Conservation (phyloP, 2,888 invertebrate genomes). For the Epistrophella euchroma region DNA sequence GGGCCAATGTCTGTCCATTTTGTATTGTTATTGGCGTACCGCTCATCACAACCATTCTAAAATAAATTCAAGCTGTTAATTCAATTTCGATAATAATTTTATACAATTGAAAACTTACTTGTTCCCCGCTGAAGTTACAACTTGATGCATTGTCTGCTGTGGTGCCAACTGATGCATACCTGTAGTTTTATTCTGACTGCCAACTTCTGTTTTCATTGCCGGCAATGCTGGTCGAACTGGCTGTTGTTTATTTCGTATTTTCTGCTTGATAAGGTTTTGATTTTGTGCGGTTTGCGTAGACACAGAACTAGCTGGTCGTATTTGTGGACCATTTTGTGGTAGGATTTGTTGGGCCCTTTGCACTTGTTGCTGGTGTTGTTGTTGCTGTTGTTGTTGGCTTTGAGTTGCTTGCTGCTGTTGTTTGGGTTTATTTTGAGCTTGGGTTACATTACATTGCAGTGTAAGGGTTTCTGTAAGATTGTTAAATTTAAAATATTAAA, state of each 20-base stretch:
- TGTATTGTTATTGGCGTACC: slow-evolving; percentile 83
- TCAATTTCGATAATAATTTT: neutral
- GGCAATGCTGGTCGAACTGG: slow-evolving; percentile 89
- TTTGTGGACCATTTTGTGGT: slow-evolving; percentile 86
- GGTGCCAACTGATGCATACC: slow-evolving; percentile 82
- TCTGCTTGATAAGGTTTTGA: slow-evolving; percentile 83
- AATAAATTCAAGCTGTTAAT: slow-evolving; percentile 22
- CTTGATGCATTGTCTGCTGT: slow-evolving; percentile 84
- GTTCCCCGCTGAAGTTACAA: slow-evolving; percentile 84
- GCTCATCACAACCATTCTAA: slow-evolving; percentile 84
- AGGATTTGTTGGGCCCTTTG: slow-evolving; percentile 85
- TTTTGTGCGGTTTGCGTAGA: slow-evolving; percentile 91
- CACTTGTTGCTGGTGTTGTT: slow-evolving; percentile 78
- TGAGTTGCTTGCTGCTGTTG: slow-evolving; percentile 81
- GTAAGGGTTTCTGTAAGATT: slow-evolving; percentile 80
- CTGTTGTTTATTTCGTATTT: slow-evolving; percentile 89
- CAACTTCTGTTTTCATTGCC: slow-evolving; percentile 86
- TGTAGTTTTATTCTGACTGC: slow-evolving; percentile 86
- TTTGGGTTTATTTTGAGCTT: slow-evolving; percentile 84
- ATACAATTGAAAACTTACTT: slow-evolving; percentile 83
- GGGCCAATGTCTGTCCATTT: slow-evolving; percentile 81
- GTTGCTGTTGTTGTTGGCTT: slow-evolving; percentile 83
- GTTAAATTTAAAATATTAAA: neutral
- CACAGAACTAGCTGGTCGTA: slow-evolving; percentile 92
- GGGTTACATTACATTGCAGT: slow-evolving; percentile 82